phyloP scores from a whole-genome alignment of 2,888 invertebrate species.

The Campoplex capitator region DNA sequence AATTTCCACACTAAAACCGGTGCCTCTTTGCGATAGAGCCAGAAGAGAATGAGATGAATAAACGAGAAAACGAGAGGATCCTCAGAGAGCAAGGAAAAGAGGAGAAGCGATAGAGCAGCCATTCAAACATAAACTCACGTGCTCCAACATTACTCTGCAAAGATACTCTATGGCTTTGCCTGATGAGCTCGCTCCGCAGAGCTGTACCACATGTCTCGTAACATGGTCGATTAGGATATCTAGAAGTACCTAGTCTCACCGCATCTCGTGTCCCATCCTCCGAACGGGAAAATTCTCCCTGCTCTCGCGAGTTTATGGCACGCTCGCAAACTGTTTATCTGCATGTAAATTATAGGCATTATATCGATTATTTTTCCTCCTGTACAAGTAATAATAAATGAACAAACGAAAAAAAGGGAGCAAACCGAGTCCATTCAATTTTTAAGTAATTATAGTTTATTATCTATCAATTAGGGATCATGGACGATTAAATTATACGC shows the following conservation, averaged over 20 bases:
- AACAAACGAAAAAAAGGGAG: not conserved
- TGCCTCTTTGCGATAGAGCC: constrained; percentile 26
- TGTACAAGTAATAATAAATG: not conserved
- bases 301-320: constrained; percentile 6
- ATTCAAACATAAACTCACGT: not conserved
- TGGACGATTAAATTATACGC: constrained; percentile 4
- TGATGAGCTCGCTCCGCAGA: constrained; percentile 24
- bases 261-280: constrained; percentile 24
- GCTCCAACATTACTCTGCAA: constrained; percentile 30
- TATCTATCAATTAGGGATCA: constrained; percentile 31
- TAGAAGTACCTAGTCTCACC: constrained; percentile 24
- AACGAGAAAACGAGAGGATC: not conserved
- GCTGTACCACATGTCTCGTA: constrained; percentile 20
- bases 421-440: not conserved
- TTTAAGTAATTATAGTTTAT: constrained; percentile 27
- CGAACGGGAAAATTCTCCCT: constrained; percentile 37
- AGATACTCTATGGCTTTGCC: constrained; percentile 31
- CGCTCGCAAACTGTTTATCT: constrained; percentile 12
- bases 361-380: constrained; percentile 1
- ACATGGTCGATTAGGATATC: constrained; percentile 62
- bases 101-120: not conserved
- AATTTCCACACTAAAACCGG: constrained; percentile 62
- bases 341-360: constrained; percentile 30
- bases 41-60: constrained; percentile 11
- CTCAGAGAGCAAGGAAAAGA: not conserved